These are phyloP conservation scores for Alviniconcha marisindica DNA, from an alignment of 1,140 invertebrate species.

Conservation along the genomic window DNA sequence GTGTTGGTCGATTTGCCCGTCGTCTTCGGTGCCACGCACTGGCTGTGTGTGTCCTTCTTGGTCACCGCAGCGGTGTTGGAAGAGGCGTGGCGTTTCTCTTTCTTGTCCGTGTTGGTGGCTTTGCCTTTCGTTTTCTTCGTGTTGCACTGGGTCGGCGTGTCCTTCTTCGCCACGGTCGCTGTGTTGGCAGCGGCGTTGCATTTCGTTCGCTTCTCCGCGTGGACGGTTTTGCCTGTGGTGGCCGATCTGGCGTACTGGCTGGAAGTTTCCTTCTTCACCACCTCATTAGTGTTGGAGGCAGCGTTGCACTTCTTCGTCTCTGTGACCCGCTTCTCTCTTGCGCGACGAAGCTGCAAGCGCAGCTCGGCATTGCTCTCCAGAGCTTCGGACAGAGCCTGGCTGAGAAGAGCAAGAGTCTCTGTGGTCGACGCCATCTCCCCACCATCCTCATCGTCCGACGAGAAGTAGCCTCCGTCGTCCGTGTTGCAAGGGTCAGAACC, in stretches of 20 bases:
- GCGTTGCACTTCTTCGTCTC: not conserved
- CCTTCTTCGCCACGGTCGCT: not conserved
- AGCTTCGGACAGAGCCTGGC: not conserved
- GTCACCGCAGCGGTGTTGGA: conserved; percentile 1
- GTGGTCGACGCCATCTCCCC: not conserved
- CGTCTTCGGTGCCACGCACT: not conserved
- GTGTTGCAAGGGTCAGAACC: not conserved
- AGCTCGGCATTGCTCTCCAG: conserved; percentile 23
- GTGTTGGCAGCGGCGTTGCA: conserved; percentile 2
- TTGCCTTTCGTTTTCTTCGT: not conserved
- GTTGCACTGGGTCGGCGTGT: conserved; percentile 8
- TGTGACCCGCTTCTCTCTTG: not conserved
- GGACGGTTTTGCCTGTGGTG: not conserved
- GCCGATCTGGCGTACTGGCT: not conserved
- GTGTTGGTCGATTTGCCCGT: not conserved
- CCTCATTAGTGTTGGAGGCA: not conserved
- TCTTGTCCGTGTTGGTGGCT: conserved; percentile 12
- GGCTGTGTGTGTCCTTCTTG: conserved; percentile 18
- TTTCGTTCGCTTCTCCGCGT: conserved; percentile 10
- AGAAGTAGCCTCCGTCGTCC: not conserved
- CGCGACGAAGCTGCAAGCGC: not conserved
- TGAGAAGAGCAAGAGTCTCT: conserved; percentile 13
- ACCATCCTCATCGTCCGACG: not conserved
- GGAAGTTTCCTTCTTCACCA: not conserved
- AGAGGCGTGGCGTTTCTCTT: not conserved